A percentile compares a stretch with the other conserved stretches of the same genome.
Conservation (phyloP, 2,888 invertebrate genomes). For the Dynastes hyllus region DNA sequence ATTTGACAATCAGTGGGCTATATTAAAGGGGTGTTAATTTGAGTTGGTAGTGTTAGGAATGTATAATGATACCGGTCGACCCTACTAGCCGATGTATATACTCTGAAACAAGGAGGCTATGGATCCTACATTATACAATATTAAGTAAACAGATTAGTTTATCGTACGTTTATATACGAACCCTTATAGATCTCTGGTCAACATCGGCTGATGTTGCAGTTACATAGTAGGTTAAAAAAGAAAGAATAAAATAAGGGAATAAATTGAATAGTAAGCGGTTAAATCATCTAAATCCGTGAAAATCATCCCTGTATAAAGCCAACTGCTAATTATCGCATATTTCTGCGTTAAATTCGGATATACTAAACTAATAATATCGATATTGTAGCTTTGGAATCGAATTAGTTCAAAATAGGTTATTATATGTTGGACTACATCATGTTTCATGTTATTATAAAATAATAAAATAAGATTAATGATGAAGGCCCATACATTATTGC, state of each 20-base stretch:
- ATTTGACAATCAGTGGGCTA: conserved; percentile 55
- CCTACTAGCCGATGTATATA: conserved; percentile 55
- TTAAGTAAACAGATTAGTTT: conserved; percentile 68
- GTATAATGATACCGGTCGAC: conserved; percentile 56
- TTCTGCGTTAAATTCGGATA: conserved; percentile 6
- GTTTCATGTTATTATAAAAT: conserved; percentile 42
- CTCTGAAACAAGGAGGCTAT: conserved; percentile 42
- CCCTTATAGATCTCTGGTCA: conserved; percentile 66
- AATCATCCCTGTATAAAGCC: too few relatives aligned
- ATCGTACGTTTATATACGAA: conserved; percentile 66
- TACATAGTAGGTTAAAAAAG: neutral
- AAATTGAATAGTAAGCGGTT: too few relatives aligned
- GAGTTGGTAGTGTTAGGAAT: conserved; percentile 54
- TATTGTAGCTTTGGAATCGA: conserved; percentile 16
- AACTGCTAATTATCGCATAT: conserved; percentile 35
- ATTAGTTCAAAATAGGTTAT: conserved; percentile 31
- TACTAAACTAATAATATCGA: conserved; percentile 12
- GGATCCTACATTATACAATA: conserved; percentile 62
- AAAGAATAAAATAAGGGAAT: too few relatives aligned
- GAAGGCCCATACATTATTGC: conserved; percentile 10
- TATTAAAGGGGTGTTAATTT: conserved; percentile 54
- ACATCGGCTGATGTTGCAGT: conserved; percentile 63
- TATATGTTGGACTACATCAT: conserved; percentile 20
- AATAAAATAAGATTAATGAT: conserved; percentile 43
- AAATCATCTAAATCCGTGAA: too few relatives aligned